Percentiles rank a stretch among this genome's conserved stretches.
These are phyloP conservation scores for Platynereis dumerilii DNA, from an alignment of 2,888 invertebrate species.

Conservation along the genomic window DNA sequence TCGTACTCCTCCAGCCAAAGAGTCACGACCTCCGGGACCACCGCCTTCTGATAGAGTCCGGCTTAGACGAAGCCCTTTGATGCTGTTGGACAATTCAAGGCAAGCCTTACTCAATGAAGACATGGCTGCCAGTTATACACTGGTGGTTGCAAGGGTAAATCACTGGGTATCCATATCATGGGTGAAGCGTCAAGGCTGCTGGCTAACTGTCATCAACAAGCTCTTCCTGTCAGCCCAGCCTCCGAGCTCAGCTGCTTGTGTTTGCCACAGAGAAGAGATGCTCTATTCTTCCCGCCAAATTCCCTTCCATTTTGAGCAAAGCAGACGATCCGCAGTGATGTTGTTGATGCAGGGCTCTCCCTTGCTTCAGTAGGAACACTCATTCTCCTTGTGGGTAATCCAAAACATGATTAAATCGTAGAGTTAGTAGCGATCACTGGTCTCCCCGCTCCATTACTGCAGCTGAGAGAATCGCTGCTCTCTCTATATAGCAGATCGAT, in stretches of 20 bases:
- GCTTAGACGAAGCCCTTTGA: slow-evolving; percentile 55
- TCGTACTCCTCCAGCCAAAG: slow-evolving; percentile 1
- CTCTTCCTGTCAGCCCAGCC: too few relatives aligned
- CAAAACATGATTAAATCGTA: background rate
- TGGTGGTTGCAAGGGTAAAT: background rate
- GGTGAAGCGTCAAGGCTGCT: too few relatives aligned
- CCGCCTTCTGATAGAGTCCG: slow-evolving; percentile 22
- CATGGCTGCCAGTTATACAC: slow-evolving; percentile 39
- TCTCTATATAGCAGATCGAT: too few relatives aligned
- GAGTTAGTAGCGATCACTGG: background rate
- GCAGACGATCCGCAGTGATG: background rate
- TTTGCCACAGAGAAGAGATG: too few relatives aligned
- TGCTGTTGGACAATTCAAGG: slow-evolving; percentile 62
- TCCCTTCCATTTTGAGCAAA: background rate
- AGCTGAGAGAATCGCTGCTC: too few relatives aligned
- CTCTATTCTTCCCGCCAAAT: too few relatives aligned
- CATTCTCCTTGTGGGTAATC: background rate
- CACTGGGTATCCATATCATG: too few relatives aligned
- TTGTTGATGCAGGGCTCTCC: background rate
- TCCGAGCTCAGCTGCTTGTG: too few relatives aligned
- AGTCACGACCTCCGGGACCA: slow-evolving; percentile 23
- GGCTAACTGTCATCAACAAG: too few relatives aligned
- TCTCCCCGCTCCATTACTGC: too few relatives aligned
- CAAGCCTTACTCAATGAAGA: slow-evolving; percentile 61
- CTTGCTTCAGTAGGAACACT: background rate